Evolutionary conservation across 2,113 vertebrate species (phyloP), one percentile per base, ranked within the genome.

Genomic region (Strix aluco): DNA sequence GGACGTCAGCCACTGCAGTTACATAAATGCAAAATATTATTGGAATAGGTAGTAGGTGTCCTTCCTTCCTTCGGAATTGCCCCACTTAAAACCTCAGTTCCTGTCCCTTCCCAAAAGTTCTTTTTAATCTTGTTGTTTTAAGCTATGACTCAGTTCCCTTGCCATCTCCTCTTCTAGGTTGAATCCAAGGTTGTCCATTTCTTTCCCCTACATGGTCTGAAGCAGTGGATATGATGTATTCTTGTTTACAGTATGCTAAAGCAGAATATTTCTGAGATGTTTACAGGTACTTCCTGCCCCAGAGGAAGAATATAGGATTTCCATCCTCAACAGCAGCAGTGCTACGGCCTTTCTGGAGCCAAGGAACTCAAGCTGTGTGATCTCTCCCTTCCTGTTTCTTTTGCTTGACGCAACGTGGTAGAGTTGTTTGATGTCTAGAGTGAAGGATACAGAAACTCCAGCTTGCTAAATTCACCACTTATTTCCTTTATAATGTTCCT

Each of bases 311-410:
- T 65, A 74, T 90, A 97, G 95, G 96, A 92, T 98, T 98, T 98
- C 96, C 97, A 98, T 97, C 97, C 84, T 96, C 95, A 81, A 78
- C 93, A 96, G 96, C 91, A 95, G 94, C 94, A 97, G 95, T 10
- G 67, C 83, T 93, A 96, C 0, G 97, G 96, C 96, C 96, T 97
- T 30, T 32, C 90, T 96, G 97, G 97, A 98, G 98, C 97, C 97
- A 92, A 96, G 51, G 91, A 94, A 86, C 96, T 98, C 94, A 90
- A 94, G 97, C 97, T 97, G 97, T 97, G 97, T 92, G 93, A 96
- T 98, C 97, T 93, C 88, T 89, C 95, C 92, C 97, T 98, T 98
- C 98, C 98, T 98, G 96, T 98, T 98, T 96, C 98, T 98, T 95
- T 91, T 95, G 93, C 98, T 98, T 98, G 98, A 97, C 90, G 97